Conservation (phyloP, 2,888 invertebrate genomes). For the Heliconius ethilla region DNA sequence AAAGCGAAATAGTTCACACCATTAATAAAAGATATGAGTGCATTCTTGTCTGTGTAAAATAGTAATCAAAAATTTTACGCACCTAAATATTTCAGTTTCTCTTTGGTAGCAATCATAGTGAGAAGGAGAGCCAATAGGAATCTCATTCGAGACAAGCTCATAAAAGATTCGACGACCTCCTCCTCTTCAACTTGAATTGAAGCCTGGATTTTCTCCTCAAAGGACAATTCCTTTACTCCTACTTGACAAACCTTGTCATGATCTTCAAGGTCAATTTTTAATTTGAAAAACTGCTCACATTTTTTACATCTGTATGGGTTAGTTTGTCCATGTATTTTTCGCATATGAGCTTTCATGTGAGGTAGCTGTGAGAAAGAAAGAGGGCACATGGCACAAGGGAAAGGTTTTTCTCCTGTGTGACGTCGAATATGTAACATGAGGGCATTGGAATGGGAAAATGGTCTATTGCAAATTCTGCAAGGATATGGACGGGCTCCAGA, state of each 20-base stretch:
- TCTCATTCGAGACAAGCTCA: slow-evolving; percentile 88
- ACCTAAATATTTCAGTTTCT: slow-evolving; percentile 89
- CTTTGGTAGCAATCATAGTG: slow-evolving; percentile 91
- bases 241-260: slow-evolving; percentile 82
- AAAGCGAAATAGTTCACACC: slow-evolving; percentile 73
- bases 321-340: slow-evolving; percentile 89
- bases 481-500: slow-evolving; percentile 91
- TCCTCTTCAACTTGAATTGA: slow-evolving; percentile 65
- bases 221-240: slow-evolving; percentile 55
- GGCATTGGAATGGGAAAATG: slow-evolving; percentile 92
- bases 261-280: slow-evolving; percentile 86
- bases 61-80: slow-evolving; percentile 76
- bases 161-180: slow-evolving; percentile 72
- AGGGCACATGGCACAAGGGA: slow-evolving; percentile 86
- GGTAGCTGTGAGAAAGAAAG: slow-evolving; percentile 91
- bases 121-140: slow-evolving; percentile 90
- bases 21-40: slow-evolving; percentile 59
- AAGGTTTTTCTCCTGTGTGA: slow-evolving; percentile 93
- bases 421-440: slow-evolving; percentile 90
- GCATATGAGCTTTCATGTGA: slow-evolving; percentile 94
- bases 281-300: slow-evolving; percentile 88
- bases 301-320: slow-evolving; percentile 89
- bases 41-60: slow-evolving; percentile 55
- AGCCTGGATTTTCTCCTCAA: slow-evolving; percentile 58
- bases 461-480: slow-evolving; percentile 90